A percentile compares a stretch with the other conserved stretches of the same genome.
phyloP scores from a whole-genome alignment of 2,113 vertebrate species.

The Erinaceus europaeus region DNA sequence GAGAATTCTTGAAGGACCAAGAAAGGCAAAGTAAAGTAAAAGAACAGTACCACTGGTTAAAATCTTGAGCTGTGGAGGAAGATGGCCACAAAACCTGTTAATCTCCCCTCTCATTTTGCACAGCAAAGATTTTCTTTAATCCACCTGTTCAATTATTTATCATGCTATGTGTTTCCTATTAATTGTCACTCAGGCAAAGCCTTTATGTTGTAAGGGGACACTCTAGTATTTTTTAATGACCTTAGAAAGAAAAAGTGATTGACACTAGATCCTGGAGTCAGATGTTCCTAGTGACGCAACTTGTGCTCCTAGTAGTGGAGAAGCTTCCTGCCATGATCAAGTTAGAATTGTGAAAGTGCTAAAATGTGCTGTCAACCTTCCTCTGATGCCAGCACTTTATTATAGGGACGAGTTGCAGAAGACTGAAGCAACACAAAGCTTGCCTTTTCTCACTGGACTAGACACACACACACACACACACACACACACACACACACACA shows the following conservation, averaged over 20 bases:
- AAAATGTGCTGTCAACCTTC: constrained; percentile 91
- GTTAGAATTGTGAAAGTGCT: constrained; percentile 88
- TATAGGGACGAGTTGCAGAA: constrained; percentile 91
- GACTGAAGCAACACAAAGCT: constrained; percentile 88
- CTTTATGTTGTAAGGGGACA: constrained; percentile 86
- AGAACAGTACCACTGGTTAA: not conserved
- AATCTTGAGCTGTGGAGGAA: not conserved
- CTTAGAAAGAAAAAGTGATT: constrained; percentile 87
- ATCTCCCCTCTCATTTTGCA: constrained; percentile 65
- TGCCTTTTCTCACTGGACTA: constrained; percentile 67
- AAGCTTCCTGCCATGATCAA: constrained; percentile 84
- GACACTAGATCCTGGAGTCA: constrained; percentile 88
- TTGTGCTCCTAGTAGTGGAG: constrained; percentile 83
- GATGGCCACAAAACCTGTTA: not conserved
- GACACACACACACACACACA: too few relatives aligned
- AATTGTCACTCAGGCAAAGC: constrained; percentile 81
- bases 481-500: too few relatives aligned
- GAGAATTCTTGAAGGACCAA: not conserved
- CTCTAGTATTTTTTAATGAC: constrained; percentile 87
- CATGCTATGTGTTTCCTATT: constrained; percentile 82
- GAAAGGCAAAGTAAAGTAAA: constrained; percentile 6
- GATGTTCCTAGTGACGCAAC: constrained; percentile 87
- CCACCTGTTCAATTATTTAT: constrained; percentile 90
- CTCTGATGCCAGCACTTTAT: constrained; percentile 95
- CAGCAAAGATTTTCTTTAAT: constrained; percentile 80